phyloP scores from a whole-genome alignment of 1,140 invertebrate genomes.

The Pachyrhynchus sulphureomaculatus region DNA sequence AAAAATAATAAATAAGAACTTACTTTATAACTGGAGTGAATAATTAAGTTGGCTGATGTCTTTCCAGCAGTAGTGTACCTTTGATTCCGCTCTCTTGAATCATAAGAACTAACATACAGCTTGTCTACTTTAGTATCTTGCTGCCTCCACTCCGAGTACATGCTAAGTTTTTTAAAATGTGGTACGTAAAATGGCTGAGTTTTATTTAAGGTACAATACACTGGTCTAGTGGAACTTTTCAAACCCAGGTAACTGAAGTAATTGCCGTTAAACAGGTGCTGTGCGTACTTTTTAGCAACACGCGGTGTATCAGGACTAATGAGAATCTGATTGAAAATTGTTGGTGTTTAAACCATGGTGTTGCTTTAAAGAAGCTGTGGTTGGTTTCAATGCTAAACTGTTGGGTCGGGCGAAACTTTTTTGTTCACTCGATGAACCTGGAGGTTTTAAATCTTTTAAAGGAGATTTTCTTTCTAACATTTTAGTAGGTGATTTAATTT shows the following conservation, averaged over 20 bases:
- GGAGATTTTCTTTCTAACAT: not conserved
- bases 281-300: slow-evolving; percentile 83
- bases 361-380: slow-evolving; percentile 74
- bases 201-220: slow-evolving; percentile 90
- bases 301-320: slow-evolving; percentile 89
- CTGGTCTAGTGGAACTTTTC: slow-evolving; percentile 86
- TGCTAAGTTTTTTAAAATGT: slow-evolving; percentile 88
- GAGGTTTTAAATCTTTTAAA: not conserved
- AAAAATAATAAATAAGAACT: no score
- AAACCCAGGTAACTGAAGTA: slow-evolving; percentile 90
- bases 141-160: slow-evolving; percentile 93
- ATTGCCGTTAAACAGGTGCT: slow-evolving; percentile 85
- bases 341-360: slow-evolving; percentile 76
- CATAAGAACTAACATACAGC: slow-evolving; percentile 56
- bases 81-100: slow-evolving; percentile 70
- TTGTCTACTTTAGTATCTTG: slow-evolving; percentile 49
- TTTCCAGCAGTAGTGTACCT: slow-evolving; percentile 61
- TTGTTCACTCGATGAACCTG: slow-evolving; percentile 12
- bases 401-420: slow-evolving; percentile 76
- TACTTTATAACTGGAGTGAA: slow-evolving; percentile 63
- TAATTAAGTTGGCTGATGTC: slow-evolving; percentile 66
- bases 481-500: slow-evolving; percentile 4
- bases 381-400: slow-evolving; percentile 77
- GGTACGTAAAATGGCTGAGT: slow-evolving; percentile 94
- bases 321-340: slow-evolving; percentile 72